phyloP scores from a whole-genome alignment of 2,113 vertebrate genomes.

The Agapornis roseicollis region DNA sequence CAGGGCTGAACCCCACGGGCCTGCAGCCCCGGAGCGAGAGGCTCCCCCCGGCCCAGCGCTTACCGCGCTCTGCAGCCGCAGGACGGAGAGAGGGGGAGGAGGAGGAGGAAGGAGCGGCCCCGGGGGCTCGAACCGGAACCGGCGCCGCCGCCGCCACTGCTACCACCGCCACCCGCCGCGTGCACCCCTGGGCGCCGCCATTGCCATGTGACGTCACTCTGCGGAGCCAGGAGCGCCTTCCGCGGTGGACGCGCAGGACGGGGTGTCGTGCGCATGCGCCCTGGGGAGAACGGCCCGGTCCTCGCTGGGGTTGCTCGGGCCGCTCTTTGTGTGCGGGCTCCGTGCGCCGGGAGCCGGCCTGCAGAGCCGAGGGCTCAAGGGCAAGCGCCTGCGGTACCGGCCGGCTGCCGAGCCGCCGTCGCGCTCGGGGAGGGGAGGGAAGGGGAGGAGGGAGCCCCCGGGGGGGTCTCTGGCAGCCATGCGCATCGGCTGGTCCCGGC shows the following conservation, averaged over 20 bases:
- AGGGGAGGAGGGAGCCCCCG: too few relatives aligned
- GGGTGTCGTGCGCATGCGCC: neutral
- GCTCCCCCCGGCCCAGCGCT: neutral
- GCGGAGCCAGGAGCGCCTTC: fast-evolving
- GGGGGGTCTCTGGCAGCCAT: too few relatives aligned
- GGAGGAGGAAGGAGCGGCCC: fast-evolving
- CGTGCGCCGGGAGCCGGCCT: too few relatives aligned
- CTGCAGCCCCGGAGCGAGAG: neutral
- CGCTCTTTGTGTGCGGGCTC: too few relatives aligned
- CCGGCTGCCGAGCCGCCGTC: neutral
- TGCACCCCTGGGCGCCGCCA: neutral
- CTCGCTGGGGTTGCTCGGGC: too few relatives aligned
- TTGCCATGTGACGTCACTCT: neutral
- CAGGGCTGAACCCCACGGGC: neutral
- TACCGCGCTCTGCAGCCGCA: neutral
- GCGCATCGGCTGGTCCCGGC: too few relatives aligned
- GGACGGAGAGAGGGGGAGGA: fast-evolving
- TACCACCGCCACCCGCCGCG: fast-evolving
- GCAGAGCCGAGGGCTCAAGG: neutral
- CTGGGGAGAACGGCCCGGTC: fast-evolving
- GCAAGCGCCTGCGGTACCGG: neutral
- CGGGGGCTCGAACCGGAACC: fast-evolving
- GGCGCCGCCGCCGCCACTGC: fast-evolving
- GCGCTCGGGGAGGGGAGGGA: neutral
- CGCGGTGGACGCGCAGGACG: too few relatives aligned